A percentile compares a stretch with the other conserved stretches of the same genome.
Evolutionary conservation across 2,113 vertebrate species (phyloP).

Genomic region (Rhipidura dahli): DNA sequence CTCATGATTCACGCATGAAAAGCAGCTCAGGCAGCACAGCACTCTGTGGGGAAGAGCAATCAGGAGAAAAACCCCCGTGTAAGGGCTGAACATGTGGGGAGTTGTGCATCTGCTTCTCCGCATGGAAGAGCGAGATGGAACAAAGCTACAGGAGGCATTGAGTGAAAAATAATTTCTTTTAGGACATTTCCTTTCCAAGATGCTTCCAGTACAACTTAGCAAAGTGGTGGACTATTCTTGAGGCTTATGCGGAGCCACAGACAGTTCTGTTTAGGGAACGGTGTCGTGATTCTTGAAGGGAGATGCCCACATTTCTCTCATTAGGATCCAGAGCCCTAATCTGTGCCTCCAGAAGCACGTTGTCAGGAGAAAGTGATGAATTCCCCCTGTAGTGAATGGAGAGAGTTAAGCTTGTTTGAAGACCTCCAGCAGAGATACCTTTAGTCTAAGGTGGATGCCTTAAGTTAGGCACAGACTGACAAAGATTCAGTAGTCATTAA

Average conservation of each 20-base stretch:
- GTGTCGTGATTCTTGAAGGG: not conserved
- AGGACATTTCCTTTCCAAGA: not conserved
- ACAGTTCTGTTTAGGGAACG: not conserved
- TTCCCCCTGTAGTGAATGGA: not conserved
- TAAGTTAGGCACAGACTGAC: not conserved
- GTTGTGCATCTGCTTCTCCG: not conserved
- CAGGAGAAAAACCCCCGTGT: not conserved
- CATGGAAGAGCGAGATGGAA: not conserved
- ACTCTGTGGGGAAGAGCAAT: fast-evolving
- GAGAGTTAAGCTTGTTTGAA: not conserved
- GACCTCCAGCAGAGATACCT: not conserved
- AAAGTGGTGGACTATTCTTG: not conserved
- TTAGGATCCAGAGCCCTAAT: not conserved
- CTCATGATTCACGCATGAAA: not conserved
- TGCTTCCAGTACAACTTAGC: not conserved
- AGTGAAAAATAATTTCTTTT: not conserved
- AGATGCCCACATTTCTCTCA: not conserved
- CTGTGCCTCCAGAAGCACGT: not conserved
- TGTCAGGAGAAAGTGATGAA: not conserved
- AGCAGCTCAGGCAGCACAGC: not conserved
- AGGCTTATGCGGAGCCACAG: not conserved
- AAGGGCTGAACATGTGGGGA: fast-evolving
- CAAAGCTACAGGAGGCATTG: not conserved
- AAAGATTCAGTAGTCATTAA: not conserved
- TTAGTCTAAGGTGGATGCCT: not conserved